Evolutionary conservation across 2,797 vertebrate species (phyloP).

Genomic region (Notamacropus eugenii): DNA sequence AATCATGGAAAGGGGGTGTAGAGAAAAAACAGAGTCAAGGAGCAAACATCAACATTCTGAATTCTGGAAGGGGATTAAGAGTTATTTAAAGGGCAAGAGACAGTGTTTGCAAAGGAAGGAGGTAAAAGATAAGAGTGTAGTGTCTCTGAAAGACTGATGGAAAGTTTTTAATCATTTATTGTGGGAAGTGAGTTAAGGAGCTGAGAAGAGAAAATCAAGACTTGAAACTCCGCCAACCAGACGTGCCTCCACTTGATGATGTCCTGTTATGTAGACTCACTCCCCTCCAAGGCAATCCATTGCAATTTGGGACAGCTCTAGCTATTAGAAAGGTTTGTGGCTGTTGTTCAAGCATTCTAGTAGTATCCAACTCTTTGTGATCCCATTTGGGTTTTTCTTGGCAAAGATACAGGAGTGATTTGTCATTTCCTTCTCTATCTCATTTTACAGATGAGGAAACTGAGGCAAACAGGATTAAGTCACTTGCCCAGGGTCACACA

Average conservation of each 20-base stretch:
- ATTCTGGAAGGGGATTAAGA: not conserved
- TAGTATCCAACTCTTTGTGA: not conserved
- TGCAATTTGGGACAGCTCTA: not conserved
- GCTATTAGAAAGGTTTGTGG: not conserved
- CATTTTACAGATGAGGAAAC: not conserved
- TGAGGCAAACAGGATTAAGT: not conserved
- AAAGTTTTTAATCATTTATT: not conserved
- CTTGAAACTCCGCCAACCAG: not conserved
- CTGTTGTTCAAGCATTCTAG: not conserved
- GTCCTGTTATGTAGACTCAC: not conserved
- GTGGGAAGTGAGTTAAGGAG: not conserved
- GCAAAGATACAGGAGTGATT: not conserved
- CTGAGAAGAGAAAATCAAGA: not conserved
- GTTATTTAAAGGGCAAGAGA: not conserved
- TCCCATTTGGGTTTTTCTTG: not conserved
- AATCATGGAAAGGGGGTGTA: not conserved
- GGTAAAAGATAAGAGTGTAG: not conserved
- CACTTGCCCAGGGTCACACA: not conserved
- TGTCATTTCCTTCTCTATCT: not conserved
- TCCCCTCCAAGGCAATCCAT: not conserved
- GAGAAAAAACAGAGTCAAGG: not conserved
- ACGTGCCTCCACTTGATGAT: not conserved
- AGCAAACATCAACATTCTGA: not conserved
- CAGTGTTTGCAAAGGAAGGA: not conserved
- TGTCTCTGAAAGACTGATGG: not conserved